Percentiles rank a stretch among this genome's conserved stretches.
Evolutionary conservation across 2,888 invertebrate species (phyloP).

Genomic region (Caenorhabditis doughertyi): DNA sequence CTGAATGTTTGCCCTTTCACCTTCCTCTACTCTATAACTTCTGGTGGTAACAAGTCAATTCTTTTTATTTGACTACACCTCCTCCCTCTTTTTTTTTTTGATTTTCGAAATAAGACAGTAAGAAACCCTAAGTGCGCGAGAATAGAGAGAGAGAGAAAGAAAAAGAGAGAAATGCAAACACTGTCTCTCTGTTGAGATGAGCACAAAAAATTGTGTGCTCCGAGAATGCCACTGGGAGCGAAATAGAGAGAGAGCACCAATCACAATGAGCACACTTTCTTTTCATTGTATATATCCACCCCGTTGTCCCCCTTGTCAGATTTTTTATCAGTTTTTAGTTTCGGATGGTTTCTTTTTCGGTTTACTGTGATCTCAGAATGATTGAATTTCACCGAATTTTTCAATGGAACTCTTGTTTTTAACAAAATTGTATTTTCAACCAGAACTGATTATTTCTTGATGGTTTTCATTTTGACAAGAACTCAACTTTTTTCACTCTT

Average conservation of each 20-base stretch:
- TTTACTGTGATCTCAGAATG: too few relatives aligned
- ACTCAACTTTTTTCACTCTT: too few relatives aligned
- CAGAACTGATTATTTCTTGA: too few relatives aligned
- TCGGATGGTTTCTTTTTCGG: too few relatives aligned
- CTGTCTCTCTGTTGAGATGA: background rate
- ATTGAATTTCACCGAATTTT: too few relatives aligned
- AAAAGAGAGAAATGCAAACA: slow-evolving; percentile 10
- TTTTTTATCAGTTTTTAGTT: background rate
- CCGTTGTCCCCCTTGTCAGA: slow-evolving; percentile 8
- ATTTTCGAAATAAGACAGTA: slow-evolving; percentile 24
- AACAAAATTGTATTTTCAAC: too few relatives aligned
- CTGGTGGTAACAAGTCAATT: slow-evolving; percentile 29
- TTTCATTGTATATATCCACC: slow-evolving; percentile 2
- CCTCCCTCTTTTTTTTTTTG: background rate
- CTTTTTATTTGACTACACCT: slow-evolving; percentile 27
- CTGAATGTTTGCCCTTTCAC: slow-evolving; percentile 7
- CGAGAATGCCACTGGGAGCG: slow-evolving; percentile 2
- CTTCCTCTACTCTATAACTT: slow-evolving; percentile 6
- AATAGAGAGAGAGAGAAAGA: too few relatives aligned
- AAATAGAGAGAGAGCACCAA: background rate
- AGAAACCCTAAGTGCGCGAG: slow-evolving; percentile 17
- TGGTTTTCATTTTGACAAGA: too few relatives aligned
- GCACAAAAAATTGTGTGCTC: slow-evolving; percentile 23
- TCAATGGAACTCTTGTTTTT: too few relatives aligned
- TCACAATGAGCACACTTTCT: slow-evolving; percentile 20